Base-by-base conservation (phyloP, 2,888 invertebrate species). In the Dugesia japonica region DNA sequence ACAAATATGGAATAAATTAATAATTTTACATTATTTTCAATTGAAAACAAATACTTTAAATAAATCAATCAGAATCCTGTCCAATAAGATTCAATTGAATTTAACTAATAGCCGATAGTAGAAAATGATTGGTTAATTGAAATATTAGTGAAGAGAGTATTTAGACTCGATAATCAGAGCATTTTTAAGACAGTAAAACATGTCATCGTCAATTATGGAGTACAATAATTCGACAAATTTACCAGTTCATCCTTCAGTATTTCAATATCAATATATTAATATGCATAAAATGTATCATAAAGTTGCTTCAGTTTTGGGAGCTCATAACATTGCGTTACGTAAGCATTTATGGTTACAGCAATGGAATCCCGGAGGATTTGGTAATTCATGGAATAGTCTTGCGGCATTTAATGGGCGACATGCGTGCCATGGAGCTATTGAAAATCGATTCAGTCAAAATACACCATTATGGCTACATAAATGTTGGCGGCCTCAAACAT, bases 251-350 rank as follows among this genome's bases (percentile, higher is more conserved):
- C 56, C 56, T 9, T 56, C 56, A n/a, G 56, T 56, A n/a, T 56
- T 56, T 20, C 56, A 56, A 23, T 56, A 56, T 56, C 56, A 56
- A 56, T 56, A 56, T 23, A 56, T 56, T 13, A 56, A 56, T 23
- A 56, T 56, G 56, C 56, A 56, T 56, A 56, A 56, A 56, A 56
- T 56, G 56, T 56, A 56, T 23, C 56, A 56, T 56, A 56, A 56
- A 56, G 56, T 56, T 13, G 56, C 56, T n/a, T 56, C 56, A 23
- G 56, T n/a, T 20, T 56, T 56, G 17, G 56, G 56, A n/a, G 56
- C 56, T 23, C 56, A 56, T 56, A 56, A 56, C n/a, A 56, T 56
- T n/a, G 56, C 56, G 7, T 56, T 56, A 9, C 56, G 56, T 7
- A 56, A 56, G 17, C 56, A 56, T 56, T 56, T 56, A n/a, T 56